phyloP scores from a whole-genome alignment of 2,113 vertebrate species.

The Eulacestoma nigropectus region DNA sequence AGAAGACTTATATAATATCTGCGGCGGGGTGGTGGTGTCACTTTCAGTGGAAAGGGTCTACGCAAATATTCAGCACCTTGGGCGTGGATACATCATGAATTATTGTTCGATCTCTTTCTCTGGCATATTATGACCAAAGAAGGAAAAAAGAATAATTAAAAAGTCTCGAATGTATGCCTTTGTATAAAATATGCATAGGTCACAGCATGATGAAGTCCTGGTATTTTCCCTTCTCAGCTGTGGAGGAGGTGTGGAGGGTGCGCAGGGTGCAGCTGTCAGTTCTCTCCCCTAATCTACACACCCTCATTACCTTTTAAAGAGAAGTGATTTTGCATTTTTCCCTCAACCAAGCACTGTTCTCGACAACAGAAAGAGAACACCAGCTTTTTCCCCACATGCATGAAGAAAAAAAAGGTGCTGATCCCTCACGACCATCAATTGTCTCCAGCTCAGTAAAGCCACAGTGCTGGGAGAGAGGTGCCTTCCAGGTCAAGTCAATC shows the following conservation, averaged over 20 bases:
- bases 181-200: neutral
- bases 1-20: conserved; percentile 9
- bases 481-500: neutral
- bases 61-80: neutral
- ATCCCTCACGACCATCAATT: neutral
- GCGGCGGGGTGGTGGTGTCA: neutral
- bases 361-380: neutral
- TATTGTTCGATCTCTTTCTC: neutral
- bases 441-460: neutral
- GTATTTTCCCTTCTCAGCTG: neutral
- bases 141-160: neutral
- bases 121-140: neutral
- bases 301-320: neutral
- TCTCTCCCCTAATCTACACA: neutral
- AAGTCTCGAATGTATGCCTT: neutral
- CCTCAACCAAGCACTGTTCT: neutral
- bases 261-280: neutral
- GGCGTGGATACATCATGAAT: neutral
- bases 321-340: conserved; percentile 8
- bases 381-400: neutral
- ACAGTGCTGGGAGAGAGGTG: rapidly evolving
- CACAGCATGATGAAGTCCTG: neutral
- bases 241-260: neutral
- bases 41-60: neutral
- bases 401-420: neutral